These are phyloP conservation scores for Python bivittatus DNA, from an alignment of 2,113 vertebrate genomes.

Conservation along the genomic window DNA sequence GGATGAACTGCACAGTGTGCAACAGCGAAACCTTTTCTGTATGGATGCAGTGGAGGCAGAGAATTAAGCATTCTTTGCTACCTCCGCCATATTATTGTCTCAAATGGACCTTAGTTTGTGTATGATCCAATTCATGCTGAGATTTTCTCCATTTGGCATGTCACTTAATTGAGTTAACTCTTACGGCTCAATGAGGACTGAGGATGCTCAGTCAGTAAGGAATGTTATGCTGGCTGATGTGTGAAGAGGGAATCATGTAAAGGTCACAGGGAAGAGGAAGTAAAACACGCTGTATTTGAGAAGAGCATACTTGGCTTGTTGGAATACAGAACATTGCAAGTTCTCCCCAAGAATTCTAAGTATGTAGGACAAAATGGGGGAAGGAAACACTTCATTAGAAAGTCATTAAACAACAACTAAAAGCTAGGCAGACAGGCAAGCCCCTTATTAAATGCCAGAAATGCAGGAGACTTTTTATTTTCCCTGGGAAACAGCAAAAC, in stretches of 20 bases:
- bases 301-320: not conserved
- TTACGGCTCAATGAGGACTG: not conserved
- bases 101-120: not conserved
- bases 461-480: not conserved
- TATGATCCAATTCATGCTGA: not conserved
- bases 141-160: not conserved
- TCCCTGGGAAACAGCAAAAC: not conserved
- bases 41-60: not conserved
- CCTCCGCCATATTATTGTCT: not conserved
- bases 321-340: not conserved
- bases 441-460: not conserved
- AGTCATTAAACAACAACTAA: not conserved
- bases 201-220: not conserved
- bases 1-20: not conserved
- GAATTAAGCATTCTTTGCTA: not conserved
- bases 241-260: not conserved
- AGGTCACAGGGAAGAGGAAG: not conserved
- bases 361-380: not conserved
- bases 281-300: not conserved
- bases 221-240: not conserved
- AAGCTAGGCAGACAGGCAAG: not conserved
- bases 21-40: not conserved
- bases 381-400: not conserved
- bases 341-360: not conserved
- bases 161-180: not conserved